Conservation (phyloP, 2,888 invertebrate species). For the Sinopyrophorus schimmeli region DNA sequence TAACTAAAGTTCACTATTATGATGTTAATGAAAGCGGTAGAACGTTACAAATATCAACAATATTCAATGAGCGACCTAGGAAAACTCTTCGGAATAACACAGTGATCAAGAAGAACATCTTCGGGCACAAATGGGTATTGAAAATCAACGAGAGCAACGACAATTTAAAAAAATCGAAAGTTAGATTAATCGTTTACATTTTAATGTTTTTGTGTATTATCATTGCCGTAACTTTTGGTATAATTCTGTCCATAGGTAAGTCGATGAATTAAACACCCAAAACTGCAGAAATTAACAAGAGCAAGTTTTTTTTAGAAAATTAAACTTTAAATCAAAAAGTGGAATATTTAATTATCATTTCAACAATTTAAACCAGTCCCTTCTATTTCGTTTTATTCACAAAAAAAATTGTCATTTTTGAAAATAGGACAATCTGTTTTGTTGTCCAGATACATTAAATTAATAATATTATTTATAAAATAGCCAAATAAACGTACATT, state of each 20-base stretch:
- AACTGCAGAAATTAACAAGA: too few species aligned
- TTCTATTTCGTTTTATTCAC: too few species aligned
- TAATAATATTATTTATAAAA: too few species aligned
- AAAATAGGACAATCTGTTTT: too few species aligned
- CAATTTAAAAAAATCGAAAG: conserved; percentile 31
- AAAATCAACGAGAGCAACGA: conserved; percentile 48
- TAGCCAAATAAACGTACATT: too few species aligned
- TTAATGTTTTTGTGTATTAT: conserved; percentile 45
- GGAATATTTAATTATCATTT: too few species aligned
- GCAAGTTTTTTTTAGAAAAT: too few species aligned
- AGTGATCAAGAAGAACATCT: conserved; percentile 50
- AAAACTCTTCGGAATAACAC: conserved; percentile 43
- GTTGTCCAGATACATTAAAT: too few species aligned
- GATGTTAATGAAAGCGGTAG: conserved; percentile 39
- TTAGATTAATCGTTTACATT: conserved; percentile 41
- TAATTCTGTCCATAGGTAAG: conserved; percentile 46
- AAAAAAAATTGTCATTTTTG: too few species aligned
- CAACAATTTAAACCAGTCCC: too few species aligned
- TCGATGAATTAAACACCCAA: too few species aligned
- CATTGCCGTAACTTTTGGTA: conserved; percentile 44
- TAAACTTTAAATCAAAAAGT: too few species aligned
- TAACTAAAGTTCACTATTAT: conserved; percentile 51
- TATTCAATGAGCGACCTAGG: conserved; percentile 42
- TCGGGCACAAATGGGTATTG: conserved; percentile 52
- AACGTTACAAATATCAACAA: conserved; percentile 42